These are phyloP conservation scores for Dendrocincla tyrannina DNA, from an alignment of 2,797 vertebrate genomes.

Conservation along the genomic window DNA sequence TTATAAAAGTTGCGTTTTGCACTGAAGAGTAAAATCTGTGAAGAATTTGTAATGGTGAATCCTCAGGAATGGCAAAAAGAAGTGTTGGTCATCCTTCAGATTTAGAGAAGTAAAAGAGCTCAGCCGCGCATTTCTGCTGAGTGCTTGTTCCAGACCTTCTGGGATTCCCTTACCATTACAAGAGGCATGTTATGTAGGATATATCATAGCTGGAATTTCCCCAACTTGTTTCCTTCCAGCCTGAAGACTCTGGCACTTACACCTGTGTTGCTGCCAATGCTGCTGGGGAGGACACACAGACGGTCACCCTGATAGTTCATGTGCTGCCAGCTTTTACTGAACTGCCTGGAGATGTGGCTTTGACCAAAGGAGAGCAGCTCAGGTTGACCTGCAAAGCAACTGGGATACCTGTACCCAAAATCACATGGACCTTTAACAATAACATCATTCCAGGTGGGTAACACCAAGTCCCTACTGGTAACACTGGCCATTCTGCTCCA, in stretches of 20 bases:
- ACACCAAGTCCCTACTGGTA: background rate
- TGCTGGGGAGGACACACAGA: constrained; percentile 85
- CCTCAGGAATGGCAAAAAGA: background rate
- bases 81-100: background rate
- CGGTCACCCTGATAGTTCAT: constrained; percentile 80
- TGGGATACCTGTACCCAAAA: constrained; percentile 86
- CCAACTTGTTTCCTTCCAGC: constrained; percentile 69
- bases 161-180: accelerated
- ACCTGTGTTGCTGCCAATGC: constrained; percentile 88
- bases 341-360: constrained; percentile 84
- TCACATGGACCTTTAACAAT: constrained; percentile 95
- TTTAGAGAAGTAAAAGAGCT: background rate
- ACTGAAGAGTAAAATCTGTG: background rate
- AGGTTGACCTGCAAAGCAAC: constrained; percentile 83
- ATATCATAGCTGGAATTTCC: background rate
- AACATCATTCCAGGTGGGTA: constrained; percentile 88
- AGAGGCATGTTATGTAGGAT: background rate
- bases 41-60: background rate
- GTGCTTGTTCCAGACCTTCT: background rate
- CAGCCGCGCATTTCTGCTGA: background rate
- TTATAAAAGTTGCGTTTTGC: background rate
- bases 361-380: constrained; percentile 92
- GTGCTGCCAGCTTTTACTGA: constrained; percentile 89
- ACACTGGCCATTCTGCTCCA: background rate
- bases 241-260: constrained; percentile 86